Evolutionary conservation across 2,113 vertebrate genomes (phyloP), one percentile per base, ranked within the genome.

Genomic region (Coturnix japonica): DNA sequence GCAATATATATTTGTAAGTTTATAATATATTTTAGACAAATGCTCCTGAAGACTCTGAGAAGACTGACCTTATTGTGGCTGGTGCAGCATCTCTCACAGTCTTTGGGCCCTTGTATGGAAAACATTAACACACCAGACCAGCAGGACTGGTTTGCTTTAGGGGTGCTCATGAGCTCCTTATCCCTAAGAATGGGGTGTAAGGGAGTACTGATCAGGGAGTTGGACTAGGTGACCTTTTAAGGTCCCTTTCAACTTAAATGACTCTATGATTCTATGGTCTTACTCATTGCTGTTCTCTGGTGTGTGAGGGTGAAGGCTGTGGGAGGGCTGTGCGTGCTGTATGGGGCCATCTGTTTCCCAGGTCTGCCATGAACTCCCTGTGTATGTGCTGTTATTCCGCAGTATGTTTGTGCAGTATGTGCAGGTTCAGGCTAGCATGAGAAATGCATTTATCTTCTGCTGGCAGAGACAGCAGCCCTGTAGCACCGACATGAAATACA

Each of bases 361-460:
- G 74, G 57, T 46, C 79, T 85, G 65, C 6, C 51, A 30, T 44
- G 76, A 78, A 56, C 31, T 64, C 88, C 33, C 39, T 93, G 59
- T 70, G 11, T 83, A 31, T 46, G 75, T 5, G 13, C 69, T 86
- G 79, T 72, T 90, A 54, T 46, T 83, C 61, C 51, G 12, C 73
- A 71, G 2, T 87, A 49, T 47, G 87, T 76, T 90, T 78, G 30
- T 54, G 30, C 35, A 66, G 72, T 20, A 39, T 54, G 66, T 93
- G 78, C 51, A 64, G 78, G 76, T 83, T 93, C 90, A 70, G 76
- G 49, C 86, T 78, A 72, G 81, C 88, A 70, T 72, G 49, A 85
- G 61, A 92, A 95, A 78, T 57, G 54, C 31, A 23, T 81, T 92
- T 89, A 60, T 91, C 41, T 93, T 84, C 77, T 76, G 56, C 67